Conservation (phyloP, 2,888 invertebrate genomes). For the Apamea epomidion region DNA sequence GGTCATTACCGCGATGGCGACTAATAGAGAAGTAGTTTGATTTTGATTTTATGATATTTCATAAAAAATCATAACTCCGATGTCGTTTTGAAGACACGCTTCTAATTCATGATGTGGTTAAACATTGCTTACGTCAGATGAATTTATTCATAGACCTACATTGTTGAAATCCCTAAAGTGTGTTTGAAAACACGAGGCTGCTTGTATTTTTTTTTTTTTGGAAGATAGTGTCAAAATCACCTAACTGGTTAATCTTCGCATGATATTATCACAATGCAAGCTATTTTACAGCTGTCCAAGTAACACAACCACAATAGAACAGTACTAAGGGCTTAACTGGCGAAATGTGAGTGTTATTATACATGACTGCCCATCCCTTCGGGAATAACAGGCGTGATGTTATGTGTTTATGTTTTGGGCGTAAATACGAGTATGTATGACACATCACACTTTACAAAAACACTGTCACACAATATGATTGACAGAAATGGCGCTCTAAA, state of each 20-base stretch:
- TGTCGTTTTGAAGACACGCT: neutral
- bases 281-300: neutral
- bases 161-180: neutral
- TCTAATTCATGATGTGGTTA: neutral
- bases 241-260: too few relatives aligned
- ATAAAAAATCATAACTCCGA: neutral
- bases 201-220: too few relatives aligned
- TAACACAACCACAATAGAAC: neutral
- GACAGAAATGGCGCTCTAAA: neutral
- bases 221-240: too few relatives aligned
- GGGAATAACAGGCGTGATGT: neutral
- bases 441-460: neutral
- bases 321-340: neutral
- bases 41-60: too few relatives aligned
- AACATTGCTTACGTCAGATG: neutral
- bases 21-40: too few relatives aligned
- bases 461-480: neutral
- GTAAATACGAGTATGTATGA: too few relatives aligned
- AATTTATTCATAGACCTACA: neutral
- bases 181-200: neutral
- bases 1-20: too few relatives aligned
- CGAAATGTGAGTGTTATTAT: neutral
- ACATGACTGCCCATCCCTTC: neutral
- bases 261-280: too few relatives aligned
- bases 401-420: neutral